These are phyloP conservation scores for Ormia ochracea DNA, from an alignment of 2,888 invertebrate species.

Conservation along the genomic window DNA sequence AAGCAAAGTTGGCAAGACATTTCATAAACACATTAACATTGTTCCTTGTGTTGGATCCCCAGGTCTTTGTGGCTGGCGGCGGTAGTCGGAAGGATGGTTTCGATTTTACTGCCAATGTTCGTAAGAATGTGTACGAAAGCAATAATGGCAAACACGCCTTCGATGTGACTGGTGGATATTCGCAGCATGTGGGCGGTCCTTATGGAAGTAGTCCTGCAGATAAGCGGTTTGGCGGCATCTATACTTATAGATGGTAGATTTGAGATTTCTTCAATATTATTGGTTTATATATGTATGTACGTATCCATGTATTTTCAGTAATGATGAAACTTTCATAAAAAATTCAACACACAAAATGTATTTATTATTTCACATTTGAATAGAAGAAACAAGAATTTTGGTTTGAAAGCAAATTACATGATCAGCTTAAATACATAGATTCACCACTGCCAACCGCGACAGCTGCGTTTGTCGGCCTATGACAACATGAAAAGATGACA, in stretches of 20 bases:
- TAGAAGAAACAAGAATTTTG: too few relatives aligned
- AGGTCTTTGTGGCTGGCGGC: background rate
- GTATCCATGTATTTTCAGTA: too few relatives aligned
- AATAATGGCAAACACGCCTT: constrained; percentile 68
- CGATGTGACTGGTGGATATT: constrained; percentile 69
- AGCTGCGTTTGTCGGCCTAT: too few relatives aligned
- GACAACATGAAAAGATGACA: too few relatives aligned
- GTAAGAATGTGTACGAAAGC: constrained; percentile 70
- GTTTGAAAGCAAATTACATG: too few relatives aligned
- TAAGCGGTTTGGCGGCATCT: constrained; percentile 64
- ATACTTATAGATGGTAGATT: constrained; percentile 58
- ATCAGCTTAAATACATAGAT: too few relatives aligned
- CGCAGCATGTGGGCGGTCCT: constrained; percentile 71
- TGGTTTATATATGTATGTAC: too few relatives aligned
- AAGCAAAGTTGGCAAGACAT: background rate
- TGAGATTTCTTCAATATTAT: too few relatives aligned
- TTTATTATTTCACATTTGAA: too few relatives aligned
- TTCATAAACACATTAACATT: background rate
- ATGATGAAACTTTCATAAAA: too few relatives aligned
- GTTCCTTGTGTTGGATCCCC: background rate
- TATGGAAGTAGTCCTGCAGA: constrained; percentile 66
- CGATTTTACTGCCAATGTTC: background rate
- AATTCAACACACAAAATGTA: too few relatives aligned
- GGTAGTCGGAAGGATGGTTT: background rate
- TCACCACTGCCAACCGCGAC: too few relatives aligned